Conservation (phyloP, 2,113 vertebrate species). For the Oncorhynchus masou region DNA sequence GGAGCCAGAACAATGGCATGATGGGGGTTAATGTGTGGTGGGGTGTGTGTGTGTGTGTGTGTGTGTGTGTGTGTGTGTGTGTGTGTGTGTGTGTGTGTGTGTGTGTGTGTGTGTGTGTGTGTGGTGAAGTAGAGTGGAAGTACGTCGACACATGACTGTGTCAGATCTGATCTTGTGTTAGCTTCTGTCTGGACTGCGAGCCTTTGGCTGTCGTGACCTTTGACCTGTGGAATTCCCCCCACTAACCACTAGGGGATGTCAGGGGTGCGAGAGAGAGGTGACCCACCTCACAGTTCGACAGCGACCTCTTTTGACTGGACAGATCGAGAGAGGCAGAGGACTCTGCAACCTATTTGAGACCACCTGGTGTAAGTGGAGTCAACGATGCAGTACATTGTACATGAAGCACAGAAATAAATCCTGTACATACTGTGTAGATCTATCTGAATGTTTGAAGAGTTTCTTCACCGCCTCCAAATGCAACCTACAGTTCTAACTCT, state of each 20-base stretch:
- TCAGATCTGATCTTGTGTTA: conserved; percentile 51
- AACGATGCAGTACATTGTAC: too few species aligned
- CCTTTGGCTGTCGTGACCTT: conserved; percentile 35
- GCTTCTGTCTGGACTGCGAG: conserved; percentile 41
- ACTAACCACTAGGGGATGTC: conserved; percentile 26
- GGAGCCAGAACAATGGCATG: conserved; percentile 30
- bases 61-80: too few species aligned
- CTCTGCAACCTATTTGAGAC: neutral
- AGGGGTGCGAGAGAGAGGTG: conserved; percentile 6
- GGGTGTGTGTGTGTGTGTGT: too few species aligned
- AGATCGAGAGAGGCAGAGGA: neutral
- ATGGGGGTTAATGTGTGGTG: conserved; percentile 1
- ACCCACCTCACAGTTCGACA: conserved; percentile 42
- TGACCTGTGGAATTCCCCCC: conserved; percentile 41
- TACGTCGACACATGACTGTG: conserved; percentile 27
- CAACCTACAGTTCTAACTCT: neutral
- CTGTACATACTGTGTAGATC: too few species aligned
- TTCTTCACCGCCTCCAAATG: neutral
- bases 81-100: neutral
- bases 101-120: neutral
- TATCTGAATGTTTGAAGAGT: too few species aligned
- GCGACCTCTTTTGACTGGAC: conserved; percentile 43
- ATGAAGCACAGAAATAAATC: too few species aligned
- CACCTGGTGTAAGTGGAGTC: neutral
- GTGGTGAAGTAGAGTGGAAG: too few species aligned